phyloP scores from a whole-genome alignment of 1,140 invertebrate species.

The Solenopsis invicta region DNA sequence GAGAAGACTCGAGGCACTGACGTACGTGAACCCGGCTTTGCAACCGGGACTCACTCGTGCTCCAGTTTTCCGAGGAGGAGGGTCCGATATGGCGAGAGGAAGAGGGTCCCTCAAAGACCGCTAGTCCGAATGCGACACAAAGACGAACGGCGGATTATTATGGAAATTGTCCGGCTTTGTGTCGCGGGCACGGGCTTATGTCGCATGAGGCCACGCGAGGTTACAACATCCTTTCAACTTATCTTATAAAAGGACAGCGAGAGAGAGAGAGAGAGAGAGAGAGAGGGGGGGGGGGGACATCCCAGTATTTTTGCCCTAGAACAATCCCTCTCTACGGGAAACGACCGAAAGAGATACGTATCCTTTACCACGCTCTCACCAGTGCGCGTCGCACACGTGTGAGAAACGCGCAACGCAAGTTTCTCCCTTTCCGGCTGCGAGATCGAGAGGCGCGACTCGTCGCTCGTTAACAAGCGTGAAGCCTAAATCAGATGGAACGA shows the following conservation, averaged over 20 bases:
- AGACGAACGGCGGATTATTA: constrained; percentile 59
- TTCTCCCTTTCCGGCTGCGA: constrained; percentile 30
- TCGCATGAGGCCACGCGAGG: constrained; percentile 30
- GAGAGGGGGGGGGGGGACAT: neutral
- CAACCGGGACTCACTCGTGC: constrained; percentile 23
- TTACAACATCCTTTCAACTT: constrained; percentile 55
- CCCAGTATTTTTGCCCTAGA: constrained; percentile 23
- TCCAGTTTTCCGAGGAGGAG: constrained; percentile 41
- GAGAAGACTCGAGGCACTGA: neutral
- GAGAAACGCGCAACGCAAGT: constrained; percentile 19
- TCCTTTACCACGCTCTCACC: constrained; percentile 22
- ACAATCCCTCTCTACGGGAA: constrained; percentile 12
- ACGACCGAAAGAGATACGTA: constrained; percentile 38
- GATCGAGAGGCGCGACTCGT: constrained; percentile 28
- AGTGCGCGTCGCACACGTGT: neutral
- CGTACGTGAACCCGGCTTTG: constrained; percentile 25
- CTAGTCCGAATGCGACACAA: constrained; percentile 50
- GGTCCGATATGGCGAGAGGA: constrained; percentile 45
- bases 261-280: constrained; percentile 25
- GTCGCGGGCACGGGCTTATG: constrained; percentile 50
- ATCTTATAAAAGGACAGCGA: constrained; percentile 11
- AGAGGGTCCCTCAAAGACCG: constrained; percentile 48
- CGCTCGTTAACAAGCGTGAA: constrained; percentile 40
- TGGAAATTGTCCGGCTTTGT: constrained; percentile 60
- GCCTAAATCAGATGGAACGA: constrained; percentile 36